phyloP scores from a whole-genome alignment of 2,113 vertebrate genomes.

The Calidris pugnax region DNA sequence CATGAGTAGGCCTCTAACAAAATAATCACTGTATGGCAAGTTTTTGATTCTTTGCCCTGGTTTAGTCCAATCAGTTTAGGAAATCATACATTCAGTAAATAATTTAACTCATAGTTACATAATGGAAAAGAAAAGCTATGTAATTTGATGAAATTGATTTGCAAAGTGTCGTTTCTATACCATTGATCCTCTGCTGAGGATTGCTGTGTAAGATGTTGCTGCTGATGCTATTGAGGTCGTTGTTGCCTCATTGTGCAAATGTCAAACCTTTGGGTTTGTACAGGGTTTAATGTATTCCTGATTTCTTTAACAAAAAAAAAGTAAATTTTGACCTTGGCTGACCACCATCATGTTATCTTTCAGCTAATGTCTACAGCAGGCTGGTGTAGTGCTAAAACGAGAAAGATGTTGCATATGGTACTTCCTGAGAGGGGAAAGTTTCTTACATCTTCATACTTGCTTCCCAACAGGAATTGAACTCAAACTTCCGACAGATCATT shows the following conservation, averaged over 20 bases:
- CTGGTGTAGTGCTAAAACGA: neutral
- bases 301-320: neutral
- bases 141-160: neutral
- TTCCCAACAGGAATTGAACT: constrained; percentile 88
- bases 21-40: neutral
- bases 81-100: neutral
- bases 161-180: neutral
- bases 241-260: neutral
- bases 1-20: neutral
- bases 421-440: neutral
- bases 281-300: neutral
- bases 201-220: neutral
- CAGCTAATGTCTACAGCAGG: neutral
- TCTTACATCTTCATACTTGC: neutral
- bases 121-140: neutral
- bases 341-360: neutral
- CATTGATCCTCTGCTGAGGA: neutral
- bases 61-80: neutral
- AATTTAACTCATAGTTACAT: neutral
- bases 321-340: neutral
- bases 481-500: constrained; percentile 98
- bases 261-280: neutral
- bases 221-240: neutral
- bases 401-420: neutral
- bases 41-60: neutral